phyloP scores from a whole-genome alignment of 2,888 invertebrate genomes.

The Dexiosoma caninum region DNA sequence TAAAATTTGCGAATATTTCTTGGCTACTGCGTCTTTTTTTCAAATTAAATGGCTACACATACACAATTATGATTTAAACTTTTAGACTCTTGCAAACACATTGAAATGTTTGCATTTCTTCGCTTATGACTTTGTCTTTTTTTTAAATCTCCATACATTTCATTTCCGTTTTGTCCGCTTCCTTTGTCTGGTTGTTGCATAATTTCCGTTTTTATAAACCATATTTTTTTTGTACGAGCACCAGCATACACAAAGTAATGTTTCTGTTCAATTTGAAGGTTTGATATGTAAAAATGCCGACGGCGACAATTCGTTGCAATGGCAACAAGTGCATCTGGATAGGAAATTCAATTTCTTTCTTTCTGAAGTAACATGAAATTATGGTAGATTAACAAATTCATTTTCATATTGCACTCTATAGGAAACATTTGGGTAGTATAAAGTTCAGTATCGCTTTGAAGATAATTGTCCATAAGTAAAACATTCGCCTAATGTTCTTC shows the following conservation, averaged over 20 bases:
- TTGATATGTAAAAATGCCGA: not conserved
- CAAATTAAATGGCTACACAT: not conserved
- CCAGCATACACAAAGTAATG: not conserved
- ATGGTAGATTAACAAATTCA: not conserved
- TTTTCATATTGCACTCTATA: constrained; percentile 9
- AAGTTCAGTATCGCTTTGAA: too few species aligned
- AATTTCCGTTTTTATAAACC: constrained; percentile 52
- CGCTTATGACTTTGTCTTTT: constrained; percentile 29
- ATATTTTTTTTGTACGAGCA: constrained; percentile 8
- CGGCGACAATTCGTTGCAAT: constrained; percentile 9
- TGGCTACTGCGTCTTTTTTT: not conserved
- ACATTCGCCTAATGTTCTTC: too few species aligned
- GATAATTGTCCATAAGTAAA: too few species aligned
- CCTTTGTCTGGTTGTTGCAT: constrained; percentile 56
- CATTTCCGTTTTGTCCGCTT: constrained; percentile 60
- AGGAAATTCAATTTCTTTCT: constrained; percentile 7
- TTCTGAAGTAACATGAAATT: constrained; percentile 1
- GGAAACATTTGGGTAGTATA: not conserved
- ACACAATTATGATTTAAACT: not conserved
- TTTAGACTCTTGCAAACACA: not conserved
- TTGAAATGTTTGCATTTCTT: constrained; percentile 22
- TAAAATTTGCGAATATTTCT: too few species aligned
- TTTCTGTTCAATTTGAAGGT: constrained; percentile 1
- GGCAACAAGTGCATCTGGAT: constrained; percentile 2
- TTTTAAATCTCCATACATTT: constrained; percentile 37